Evolutionary conservation across 2,888 invertebrate species (phyloP).

Genomic region (Nemurella pictetii): DNA sequence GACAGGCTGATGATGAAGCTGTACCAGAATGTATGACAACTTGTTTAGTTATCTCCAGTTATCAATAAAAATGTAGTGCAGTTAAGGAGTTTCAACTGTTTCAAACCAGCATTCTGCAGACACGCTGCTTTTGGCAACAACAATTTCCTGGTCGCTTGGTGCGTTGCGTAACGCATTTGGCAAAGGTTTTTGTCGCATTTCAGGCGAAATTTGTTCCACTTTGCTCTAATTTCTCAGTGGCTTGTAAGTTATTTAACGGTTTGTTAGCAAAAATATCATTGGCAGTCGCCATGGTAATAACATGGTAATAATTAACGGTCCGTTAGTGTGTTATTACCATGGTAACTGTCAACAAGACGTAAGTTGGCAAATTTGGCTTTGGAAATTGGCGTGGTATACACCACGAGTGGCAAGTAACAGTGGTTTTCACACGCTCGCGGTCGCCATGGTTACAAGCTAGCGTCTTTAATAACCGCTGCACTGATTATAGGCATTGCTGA

Average conservation of each 20-base stretch:
- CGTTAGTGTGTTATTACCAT: background rate
- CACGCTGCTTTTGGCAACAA: background rate
- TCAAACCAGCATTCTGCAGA: background rate
- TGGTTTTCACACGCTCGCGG: background rate
- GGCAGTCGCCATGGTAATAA: background rate
- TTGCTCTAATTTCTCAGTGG: background rate
- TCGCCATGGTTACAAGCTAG: background rate
- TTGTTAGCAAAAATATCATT: background rate
- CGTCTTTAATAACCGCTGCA: background rate
- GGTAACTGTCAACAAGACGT: background rate
- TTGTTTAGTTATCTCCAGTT: no score
- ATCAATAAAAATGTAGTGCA: no score
- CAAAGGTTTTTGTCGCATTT: background rate
- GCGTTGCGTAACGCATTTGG: background rate
- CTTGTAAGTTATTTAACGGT: background rate
- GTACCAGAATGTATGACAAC: no score
- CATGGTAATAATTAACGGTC: background rate
- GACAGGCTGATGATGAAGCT: no score
- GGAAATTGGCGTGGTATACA: no score
- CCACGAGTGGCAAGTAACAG: no score
- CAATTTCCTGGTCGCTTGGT: background rate
- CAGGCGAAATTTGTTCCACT: background rate
- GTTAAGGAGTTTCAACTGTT: background rate
- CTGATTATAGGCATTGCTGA: background rate
- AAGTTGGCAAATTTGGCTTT: no score